A percentile compares a stretch with the other conserved stretches of the same genome.
Evolutionary conservation across 92 coral and sea anemone genomes (phyloP).

Genomic region (Zoanthus solanderi): DNA sequence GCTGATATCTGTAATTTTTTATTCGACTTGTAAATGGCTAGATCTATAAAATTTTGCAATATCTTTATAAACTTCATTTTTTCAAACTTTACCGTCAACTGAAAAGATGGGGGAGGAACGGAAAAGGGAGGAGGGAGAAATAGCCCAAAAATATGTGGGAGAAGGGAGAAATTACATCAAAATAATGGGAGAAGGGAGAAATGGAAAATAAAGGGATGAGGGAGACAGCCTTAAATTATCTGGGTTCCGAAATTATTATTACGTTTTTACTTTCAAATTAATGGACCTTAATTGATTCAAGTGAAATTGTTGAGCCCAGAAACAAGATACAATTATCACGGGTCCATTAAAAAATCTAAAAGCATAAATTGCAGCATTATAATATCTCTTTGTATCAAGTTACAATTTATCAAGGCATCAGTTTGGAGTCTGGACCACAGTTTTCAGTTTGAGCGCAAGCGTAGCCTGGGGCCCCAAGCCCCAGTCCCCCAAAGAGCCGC

Average conservation of each 20-base stretch:
- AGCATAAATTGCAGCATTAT: neutral
- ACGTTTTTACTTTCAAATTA: neutral
- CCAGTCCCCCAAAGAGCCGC: neutral
- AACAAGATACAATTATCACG: conserved; percentile 2
- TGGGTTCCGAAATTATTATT: neutral
- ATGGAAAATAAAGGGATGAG: conserved; percentile 1
- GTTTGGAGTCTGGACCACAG: neutral
- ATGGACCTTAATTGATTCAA: conserved; percentile 1
- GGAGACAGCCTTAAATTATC: neutral
- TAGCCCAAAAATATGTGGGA: neutral
- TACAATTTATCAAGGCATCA: neutral
- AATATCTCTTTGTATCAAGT: neutral
- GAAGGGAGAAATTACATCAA: neutral
- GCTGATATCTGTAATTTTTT: too few relatives aligned
- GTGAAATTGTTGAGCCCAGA: conserved; percentile 3
- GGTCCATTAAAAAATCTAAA: neutral
- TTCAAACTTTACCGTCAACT: too few relatives aligned
- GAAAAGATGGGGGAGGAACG: conserved; percentile 3
- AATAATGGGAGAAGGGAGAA: conserved; percentile 2
- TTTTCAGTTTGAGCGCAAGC: too few relatives aligned
- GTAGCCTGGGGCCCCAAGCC: neutral
- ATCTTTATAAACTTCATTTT: too few relatives aligned
- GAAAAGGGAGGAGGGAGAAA: conserved; percentile 14
- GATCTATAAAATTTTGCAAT: too few relatives aligned
- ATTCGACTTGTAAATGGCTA: too few relatives aligned